phyloP scores from a whole-genome alignment of 2,113 vertebrate species.

The Corvus moneduloides region DNA sequence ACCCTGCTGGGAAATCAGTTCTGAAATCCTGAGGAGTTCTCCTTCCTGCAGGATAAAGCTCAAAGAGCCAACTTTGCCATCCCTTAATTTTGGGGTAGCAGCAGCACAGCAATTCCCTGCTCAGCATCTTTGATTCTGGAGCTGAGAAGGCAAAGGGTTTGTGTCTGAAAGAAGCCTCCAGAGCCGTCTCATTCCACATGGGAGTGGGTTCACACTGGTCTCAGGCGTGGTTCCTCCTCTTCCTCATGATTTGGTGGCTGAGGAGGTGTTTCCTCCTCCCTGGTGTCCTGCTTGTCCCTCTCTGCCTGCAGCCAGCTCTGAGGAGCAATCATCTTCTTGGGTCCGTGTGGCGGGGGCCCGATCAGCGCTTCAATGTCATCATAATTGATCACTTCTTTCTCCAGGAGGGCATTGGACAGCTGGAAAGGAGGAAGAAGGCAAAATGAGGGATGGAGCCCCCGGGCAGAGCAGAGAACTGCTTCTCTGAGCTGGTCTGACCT shows the following conservation, averaged over 20 bases:
- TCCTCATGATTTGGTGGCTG: slow-evolving; percentile 60
- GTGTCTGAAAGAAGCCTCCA: not conserved
- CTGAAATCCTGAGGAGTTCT: not conserved
- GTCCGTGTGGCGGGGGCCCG: slow-evolving; percentile 86
- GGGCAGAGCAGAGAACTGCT: not conserved
- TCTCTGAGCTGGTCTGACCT: not conserved
- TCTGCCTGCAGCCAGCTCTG: slow-evolving; percentile 93
- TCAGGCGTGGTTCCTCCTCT: slow-evolving; percentile 71
- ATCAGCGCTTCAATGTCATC: slow-evolving; percentile 92
- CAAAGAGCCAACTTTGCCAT: fast-evolving
- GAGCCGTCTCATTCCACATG: not conserved
- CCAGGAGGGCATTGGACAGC: slow-evolving; percentile 89
- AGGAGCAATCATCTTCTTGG: slow-evolving; percentile 92
- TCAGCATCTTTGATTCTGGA: not conserved
- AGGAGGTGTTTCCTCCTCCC: slow-evolving; percentile 79
- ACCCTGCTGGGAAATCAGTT: not conserved
- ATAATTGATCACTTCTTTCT: slow-evolving; percentile 94
- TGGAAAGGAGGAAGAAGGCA: slow-evolving; percentile 47
- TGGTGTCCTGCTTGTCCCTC: slow-evolving; percentile 84
- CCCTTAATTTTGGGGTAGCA: not conserved
- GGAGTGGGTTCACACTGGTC: slow-evolving; percentile 52
- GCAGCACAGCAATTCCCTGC: not conserved
- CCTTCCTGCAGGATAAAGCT: not conserved
- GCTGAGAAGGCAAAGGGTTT: not conserved
- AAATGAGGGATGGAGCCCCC: not conserved